Conservation (phyloP, 2,113 vertebrate genomes). For the Indicator indicator region DNA sequence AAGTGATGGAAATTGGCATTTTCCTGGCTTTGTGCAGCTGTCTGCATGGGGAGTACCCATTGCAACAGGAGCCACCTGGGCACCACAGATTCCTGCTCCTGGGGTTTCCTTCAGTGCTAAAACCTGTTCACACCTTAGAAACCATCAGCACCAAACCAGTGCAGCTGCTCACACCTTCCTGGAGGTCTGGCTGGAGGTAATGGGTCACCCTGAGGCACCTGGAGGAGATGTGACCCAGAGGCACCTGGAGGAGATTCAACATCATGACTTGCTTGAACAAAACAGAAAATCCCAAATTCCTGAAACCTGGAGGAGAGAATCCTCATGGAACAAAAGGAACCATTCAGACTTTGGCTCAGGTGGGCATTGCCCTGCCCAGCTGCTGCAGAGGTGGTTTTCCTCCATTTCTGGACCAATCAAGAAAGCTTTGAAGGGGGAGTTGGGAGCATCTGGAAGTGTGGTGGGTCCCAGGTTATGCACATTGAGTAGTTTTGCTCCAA, state of each 20-base stretch:
- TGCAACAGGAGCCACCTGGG: accelerated
- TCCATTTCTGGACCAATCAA: background rate
- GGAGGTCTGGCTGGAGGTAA: background rate
- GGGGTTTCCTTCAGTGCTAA: accelerated
- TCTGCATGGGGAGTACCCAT: accelerated
- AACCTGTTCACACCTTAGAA: background rate
- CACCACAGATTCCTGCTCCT: accelerated
- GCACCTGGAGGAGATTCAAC: background rate
- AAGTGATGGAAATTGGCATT: background rate
- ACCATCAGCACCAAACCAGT: background rate
- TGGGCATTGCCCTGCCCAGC: background rate
- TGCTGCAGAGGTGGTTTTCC: accelerated
- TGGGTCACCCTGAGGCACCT: background rate
- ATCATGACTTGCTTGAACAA: accelerated
- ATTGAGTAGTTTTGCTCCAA: background rate
- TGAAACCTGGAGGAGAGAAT: background rate
- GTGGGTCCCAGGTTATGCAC: background rate
- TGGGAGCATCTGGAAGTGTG: background rate
- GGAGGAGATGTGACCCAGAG: background rate
- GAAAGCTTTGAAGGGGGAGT: background rate
- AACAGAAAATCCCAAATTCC: background rate
- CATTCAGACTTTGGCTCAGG: too few species aligned
- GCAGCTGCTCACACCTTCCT: background rate
- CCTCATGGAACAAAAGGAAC: accelerated
- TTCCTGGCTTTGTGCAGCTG: accelerated